Evolutionary conservation across 2,797 vertebrate species (phyloP).

Genomic region (Tinamus major): DNA sequence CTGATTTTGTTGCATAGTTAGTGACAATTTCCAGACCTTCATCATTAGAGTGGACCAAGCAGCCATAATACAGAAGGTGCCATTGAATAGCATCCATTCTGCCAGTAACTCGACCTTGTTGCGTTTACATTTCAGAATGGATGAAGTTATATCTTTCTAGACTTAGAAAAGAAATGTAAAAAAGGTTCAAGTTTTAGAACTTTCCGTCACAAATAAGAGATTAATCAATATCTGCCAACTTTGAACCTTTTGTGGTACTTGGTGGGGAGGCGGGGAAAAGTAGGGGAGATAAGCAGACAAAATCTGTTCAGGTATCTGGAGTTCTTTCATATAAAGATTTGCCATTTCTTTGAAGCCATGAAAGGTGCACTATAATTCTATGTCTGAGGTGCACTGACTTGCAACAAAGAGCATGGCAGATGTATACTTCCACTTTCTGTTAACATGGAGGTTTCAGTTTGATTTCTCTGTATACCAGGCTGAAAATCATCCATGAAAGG

Average conservation of each 20-base stretch:
- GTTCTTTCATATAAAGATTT: neutral
- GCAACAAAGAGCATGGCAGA: neutral
- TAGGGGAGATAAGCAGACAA: neutral
- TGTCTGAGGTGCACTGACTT: neutral
- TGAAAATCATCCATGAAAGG: neutral
- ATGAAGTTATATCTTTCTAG: constrained; percentile 28
- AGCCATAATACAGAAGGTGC: neutral
- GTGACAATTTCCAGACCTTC: neutral
- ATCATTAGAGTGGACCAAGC: neutral
- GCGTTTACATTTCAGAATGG: neutral
- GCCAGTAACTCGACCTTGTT: constrained; percentile 41
- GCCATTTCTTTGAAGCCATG: neutral
- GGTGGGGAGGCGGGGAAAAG: neutral
- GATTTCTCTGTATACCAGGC: neutral
- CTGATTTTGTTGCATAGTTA: neutral
- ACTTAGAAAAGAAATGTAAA: constrained; percentile 26
- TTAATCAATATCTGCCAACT: neutral
- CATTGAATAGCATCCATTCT: neutral
- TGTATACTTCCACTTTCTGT: neutral
- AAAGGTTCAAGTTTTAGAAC: too few species aligned
- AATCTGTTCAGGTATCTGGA: neutral
- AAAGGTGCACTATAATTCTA: constrained; percentile 13
- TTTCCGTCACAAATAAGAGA: neutral
- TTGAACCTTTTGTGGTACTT: neutral
- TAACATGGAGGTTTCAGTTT: neutral